These are phyloP conservation scores for Stenurella melanura DNA, from an alignment of 2,888 invertebrate genomes.

Conservation along the genomic window DNA sequence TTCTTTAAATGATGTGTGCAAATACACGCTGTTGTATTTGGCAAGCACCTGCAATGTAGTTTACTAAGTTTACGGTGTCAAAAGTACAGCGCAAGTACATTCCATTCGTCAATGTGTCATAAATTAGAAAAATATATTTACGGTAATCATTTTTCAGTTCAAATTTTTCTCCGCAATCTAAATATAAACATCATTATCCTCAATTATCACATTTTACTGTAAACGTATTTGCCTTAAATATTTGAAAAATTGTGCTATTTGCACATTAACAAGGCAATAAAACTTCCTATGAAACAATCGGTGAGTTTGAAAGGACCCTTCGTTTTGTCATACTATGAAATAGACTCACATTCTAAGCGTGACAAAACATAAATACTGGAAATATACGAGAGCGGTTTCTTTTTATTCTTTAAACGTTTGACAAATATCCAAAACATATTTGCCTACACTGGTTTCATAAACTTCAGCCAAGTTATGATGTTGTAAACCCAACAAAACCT, in stretches of 20 bases:
- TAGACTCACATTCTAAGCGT: conserved; percentile 55
- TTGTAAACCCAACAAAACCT: conserved; percentile 45
- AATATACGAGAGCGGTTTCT: conserved; percentile 54
- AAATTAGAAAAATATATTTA: background rate
- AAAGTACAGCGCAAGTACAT: background rate
- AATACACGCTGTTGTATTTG: too few relatives aligned
- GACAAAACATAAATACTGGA: conserved; percentile 62
- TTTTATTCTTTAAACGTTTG: conserved; percentile 55
- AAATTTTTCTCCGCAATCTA: background rate
- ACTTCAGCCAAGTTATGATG: conserved; percentile 44
- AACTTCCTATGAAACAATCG: conserved; percentile 23
- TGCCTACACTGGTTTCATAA: conserved; percentile 56
- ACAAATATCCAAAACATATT: conserved; percentile 63
- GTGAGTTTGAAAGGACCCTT: background rate
- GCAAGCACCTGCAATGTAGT: background rate
- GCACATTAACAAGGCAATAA: conserved; percentile 30
- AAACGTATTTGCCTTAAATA: conserved; percentile 17
- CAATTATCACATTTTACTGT: background rate
- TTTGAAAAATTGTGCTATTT: conserved; percentile 37
- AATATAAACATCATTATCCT: conserved; percentile 5
- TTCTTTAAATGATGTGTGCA: too few relatives aligned
- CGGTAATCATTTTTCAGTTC: background rate
- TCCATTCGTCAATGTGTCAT: background rate
- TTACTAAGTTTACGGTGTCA: too few relatives aligned
- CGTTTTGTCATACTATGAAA: conserved; percentile 33